A percentile compares a stretch with the other conserved stretches of the same genome.
phyloP scores from a whole-genome alignment of 2,113 vertebrate species.

The Microtus pennsylvanicus region DNA sequence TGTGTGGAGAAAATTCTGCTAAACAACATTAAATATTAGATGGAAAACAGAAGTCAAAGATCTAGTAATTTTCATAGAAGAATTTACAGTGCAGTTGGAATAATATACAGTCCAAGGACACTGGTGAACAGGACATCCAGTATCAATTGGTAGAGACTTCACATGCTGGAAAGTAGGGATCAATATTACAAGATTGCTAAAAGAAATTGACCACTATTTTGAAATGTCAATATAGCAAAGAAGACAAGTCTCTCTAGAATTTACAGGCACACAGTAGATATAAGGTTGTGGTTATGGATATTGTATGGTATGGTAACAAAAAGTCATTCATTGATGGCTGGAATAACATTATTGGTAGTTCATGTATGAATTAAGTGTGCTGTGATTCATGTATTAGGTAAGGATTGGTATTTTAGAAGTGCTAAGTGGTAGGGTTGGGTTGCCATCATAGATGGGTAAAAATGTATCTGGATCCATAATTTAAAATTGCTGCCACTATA shows the following conservation, averaged over 20 bases:
- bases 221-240: not conserved
- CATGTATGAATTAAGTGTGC: not conserved
- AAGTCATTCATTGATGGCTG: not conserved
- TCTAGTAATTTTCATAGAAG: constrained; percentile 12
- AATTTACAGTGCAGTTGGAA: constrained; percentile 22
- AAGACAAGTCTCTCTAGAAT: constrained; percentile 27
- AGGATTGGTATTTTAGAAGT: not conserved
- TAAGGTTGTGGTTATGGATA: not conserved
- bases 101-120: not conserved
- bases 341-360: not conserved
- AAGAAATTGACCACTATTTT: constrained; percentile 40
- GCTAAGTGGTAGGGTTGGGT: not conserved
- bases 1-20: not conserved
- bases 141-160: not conserved
- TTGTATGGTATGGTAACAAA: not conserved
- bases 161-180: not conserved
- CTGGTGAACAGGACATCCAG: constrained; percentile 35
- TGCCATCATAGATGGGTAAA: not conserved
- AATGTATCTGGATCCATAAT: not conserved
- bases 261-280: not conserved
- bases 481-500: not conserved
- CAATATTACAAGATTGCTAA: not conserved
- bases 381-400: not conserved
- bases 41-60: constrained; percentile 46
- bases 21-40: constrained; percentile 39